Percentiles rank a stretch among this genome's conserved stretches.
Evolutionary conservation across 1,140 invertebrate genomes (phyloP).

Genomic region (Eupristina koningsbergeri): DNA sequence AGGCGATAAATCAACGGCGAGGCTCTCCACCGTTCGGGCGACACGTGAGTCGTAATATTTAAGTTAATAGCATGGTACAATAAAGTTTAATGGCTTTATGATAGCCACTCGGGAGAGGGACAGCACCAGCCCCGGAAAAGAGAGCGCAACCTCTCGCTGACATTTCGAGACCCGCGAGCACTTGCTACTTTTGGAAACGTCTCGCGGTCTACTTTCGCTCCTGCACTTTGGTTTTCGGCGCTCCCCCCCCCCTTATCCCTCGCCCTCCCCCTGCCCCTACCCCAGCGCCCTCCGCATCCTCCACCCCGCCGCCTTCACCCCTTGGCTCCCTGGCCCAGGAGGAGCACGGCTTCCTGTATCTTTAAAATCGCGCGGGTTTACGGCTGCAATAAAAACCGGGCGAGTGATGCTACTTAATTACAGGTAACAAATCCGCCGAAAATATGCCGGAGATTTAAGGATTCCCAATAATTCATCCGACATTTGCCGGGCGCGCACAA

Average conservation of each 20-base stretch:
- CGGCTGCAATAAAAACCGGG: slow-evolving; percentile 39
- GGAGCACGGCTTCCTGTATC: slow-evolving; percentile 37
- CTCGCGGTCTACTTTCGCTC: slow-evolving; percentile 36
- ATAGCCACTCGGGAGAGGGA: slow-evolving; percentile 59
- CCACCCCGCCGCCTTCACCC: no score
- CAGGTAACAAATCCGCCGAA: slow-evolving; percentile 44
- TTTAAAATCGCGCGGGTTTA: slow-evolving; percentile 48
- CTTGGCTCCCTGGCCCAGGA: no score
- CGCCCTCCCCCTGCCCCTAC: no score
- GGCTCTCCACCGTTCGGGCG: slow-evolving; percentile 54
- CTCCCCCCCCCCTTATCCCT: no score
- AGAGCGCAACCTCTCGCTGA: slow-evolving; percentile 40
- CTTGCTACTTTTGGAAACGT: neutral
- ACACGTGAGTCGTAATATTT: slow-evolving; percentile 70
- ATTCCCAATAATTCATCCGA: slow-evolving; percentile 18
- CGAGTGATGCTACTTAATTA: slow-evolving; percentile 44
- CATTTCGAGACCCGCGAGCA: neutral
- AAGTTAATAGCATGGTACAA: slow-evolving; percentile 68
- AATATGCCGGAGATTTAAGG: slow-evolving; percentile 17
- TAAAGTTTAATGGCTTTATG: slow-evolving; percentile 70
- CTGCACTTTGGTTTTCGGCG: neutral
- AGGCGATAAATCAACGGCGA: slow-evolving; percentile 61
- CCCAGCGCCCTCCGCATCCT: no score
- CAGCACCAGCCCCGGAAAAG: slow-evolving; percentile 27
- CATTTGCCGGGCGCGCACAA: neutral